Conservation (phyloP, 1,140 invertebrate genomes). For the Phymorhynchus buccinoides region DNA sequence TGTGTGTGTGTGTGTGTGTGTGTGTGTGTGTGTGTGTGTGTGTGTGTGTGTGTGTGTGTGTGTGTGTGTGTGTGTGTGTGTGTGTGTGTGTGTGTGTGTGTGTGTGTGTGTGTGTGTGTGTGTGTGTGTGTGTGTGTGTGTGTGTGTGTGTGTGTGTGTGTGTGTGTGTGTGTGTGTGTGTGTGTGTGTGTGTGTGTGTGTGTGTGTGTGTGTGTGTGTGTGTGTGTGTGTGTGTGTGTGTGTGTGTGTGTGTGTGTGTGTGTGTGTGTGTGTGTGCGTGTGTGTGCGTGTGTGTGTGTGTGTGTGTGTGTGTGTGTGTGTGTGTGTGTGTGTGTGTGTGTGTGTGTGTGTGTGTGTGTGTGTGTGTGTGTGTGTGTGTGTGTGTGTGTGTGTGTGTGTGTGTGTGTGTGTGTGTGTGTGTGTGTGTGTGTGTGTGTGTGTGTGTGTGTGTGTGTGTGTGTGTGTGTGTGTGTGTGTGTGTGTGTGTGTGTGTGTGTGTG, state of each 20-base stretch:
- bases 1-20: no score
- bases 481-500: constrained; percentile 6
- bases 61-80: no score
- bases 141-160: no score
- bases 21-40: no score
- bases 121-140: no score
- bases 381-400: constrained; percentile 24
- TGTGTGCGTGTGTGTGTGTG: constrained; percentile 13
- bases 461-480: constrained; percentile 23
- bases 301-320: constrained; percentile 11
- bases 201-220: constrained; percentile 18
- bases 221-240: constrained; percentile 4
- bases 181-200: constrained; percentile 7
- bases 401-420: constrained; percentile 13
- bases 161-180: constrained; percentile 24
- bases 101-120: no score
- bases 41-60: no score
- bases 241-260: background rate
- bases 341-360: constrained; percentile 19
- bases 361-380: background rate
- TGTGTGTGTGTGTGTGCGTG: constrained; percentile 10
- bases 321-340: constrained; percentile 14
- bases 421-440: constrained; percentile 19
- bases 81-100: no score
- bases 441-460: constrained; percentile 21